Conservation (phyloP, 2,113 vertebrate species). For the western clawed frog (Xenopus tropicalis) region DNA sequence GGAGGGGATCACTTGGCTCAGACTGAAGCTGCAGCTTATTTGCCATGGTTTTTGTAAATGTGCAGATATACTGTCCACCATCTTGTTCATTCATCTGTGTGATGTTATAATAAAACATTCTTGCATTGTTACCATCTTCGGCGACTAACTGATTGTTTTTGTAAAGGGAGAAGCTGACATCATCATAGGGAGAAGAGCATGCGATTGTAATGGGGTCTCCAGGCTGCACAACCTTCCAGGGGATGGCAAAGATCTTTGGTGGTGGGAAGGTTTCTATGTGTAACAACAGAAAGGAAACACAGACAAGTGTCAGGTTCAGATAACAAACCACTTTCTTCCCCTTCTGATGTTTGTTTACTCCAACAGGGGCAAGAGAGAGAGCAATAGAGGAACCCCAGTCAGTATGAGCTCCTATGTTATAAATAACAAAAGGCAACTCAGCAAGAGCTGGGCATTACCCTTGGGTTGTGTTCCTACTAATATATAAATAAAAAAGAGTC, state of each 20-base stretch:
- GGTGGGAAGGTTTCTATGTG: neutral
- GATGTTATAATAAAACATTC: slow-evolving; percentile 3
- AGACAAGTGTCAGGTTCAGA: too few relatives aligned
- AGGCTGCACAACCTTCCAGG: slow-evolving; percentile 3
- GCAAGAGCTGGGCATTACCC: too few relatives aligned
- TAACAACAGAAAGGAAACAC: too few relatives aligned
- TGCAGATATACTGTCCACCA: slow-evolving; percentile 6
- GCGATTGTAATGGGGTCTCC: slow-evolving; percentile 14
- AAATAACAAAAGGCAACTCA: too few relatives aligned
- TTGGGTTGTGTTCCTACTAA: too few relatives aligned
- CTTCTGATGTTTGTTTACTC: too few relatives aligned
- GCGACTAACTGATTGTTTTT: neutral
- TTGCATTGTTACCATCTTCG: neutral
- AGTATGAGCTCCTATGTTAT: too few relatives aligned
- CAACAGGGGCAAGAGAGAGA: too few relatives aligned
- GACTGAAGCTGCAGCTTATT: neutral
- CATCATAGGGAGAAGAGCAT: neutral
- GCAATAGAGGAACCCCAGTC: too few relatives aligned
- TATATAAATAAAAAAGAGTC: too few relatives aligned
- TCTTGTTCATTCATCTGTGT: neutral
- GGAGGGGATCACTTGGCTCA: neutral
- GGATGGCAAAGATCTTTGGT: slow-evolving; percentile 5
- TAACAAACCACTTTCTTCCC: too few relatives aligned
- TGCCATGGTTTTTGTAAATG: neutral
- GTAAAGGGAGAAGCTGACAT: neutral